Base-by-base conservation (phyloP, 1,140 invertebrate species). In the Lasaia peninsularis region DNA sequence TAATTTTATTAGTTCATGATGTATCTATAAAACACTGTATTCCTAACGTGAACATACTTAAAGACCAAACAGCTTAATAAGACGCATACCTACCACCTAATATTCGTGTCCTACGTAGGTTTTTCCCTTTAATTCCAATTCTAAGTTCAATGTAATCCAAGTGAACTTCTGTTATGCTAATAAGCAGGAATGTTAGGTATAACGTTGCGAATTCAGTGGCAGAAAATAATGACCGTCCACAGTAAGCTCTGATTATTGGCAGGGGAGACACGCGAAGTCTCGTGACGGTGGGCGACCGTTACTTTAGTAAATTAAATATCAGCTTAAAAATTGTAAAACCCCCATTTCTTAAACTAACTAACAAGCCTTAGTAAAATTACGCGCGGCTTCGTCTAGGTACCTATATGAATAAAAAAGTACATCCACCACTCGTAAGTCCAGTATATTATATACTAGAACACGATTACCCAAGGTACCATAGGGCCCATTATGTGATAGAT, bases 231-330 rank as follows among this genome's bases (percentile, higher is more conserved):
- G 62, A 62, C 58, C 58, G 60, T 32, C 60, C 70, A 75, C 66
- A 71, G 67, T 71, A 72, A 51, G 35, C 64, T 24, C 65, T 68
- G 58, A 75, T 75, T 86, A 86, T 81, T 86, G 77, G 75, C 73
- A 74, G 75, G 66, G 70, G 35, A 44, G 60, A 28, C 83, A 86
- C 79, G 83, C 83, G 64, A 86, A 12, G 50, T 81, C 40, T 65
- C 83, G 83, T 83, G 80, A 70, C 66, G 14, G 34, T 35, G 12
- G 62, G 20, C 48, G 35, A 72, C 66, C 61, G 52, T 65, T 70
- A 75, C 71, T 74, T 74, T 71, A 76, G 71, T 60, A 69, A 73
- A 75, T 80, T 71, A 75, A 74, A 73, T 52, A 44, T 21, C 9
- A 5, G 16, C 11, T 44, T 44, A 14, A n/a, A 44, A 44, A 20